Conservation (phyloP, 1,140 invertebrate genomes). For the Drosophila azteca region DNA sequence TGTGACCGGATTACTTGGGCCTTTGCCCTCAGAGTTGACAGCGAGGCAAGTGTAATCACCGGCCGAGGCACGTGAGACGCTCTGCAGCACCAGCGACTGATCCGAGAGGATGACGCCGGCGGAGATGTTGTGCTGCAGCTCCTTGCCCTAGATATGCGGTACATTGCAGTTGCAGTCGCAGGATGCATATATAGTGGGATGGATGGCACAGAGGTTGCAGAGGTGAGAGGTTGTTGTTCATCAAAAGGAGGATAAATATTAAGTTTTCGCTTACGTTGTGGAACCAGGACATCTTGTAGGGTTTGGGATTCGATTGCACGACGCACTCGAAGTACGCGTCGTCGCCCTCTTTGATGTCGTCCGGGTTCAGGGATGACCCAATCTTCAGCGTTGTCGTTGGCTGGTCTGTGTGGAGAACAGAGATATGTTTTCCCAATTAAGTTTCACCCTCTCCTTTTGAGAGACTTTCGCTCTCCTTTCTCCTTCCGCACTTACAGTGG, state of each 20-base stretch:
- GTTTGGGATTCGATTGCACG: conserved; percentile 91
- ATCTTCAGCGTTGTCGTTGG: conserved; percentile 91
- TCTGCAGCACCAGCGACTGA: conserved; percentile 92
- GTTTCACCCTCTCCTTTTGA: conserved; percentile 15
- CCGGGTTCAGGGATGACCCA: conserved; percentile 90
- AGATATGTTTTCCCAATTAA: conserved; percentile 59
- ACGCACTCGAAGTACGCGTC: conserved; percentile 92
- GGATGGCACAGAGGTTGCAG: conserved; percentile 6
- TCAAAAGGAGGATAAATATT: conserved; percentile 20
- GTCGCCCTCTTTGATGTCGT: conserved; percentile 93
- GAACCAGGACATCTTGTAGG: conserved; percentile 92
- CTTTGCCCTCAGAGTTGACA: conserved; percentile 91
- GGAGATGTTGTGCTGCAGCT: conserved; percentile 91
- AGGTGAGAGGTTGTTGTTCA: background rate
- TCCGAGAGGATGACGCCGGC: conserved; percentile 92
- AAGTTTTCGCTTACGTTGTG: conserved; percentile 88
- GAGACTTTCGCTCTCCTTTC: conserved; percentile 11
- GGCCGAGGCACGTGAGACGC: conserved; percentile 90
- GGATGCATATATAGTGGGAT: background rate
- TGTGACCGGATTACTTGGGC: conserved; percentile 90
- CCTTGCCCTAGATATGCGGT: conserved; percentile 86
- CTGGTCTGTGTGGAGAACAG: conserved; percentile 85
- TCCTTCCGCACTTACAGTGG: conserved; percentile 87
- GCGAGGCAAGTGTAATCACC: conserved; percentile 93
- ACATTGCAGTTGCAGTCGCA: background rate